Conservation (phyloP, 2,113 vertebrate species). For the Poeciliopsis occidentalis region DNA sequence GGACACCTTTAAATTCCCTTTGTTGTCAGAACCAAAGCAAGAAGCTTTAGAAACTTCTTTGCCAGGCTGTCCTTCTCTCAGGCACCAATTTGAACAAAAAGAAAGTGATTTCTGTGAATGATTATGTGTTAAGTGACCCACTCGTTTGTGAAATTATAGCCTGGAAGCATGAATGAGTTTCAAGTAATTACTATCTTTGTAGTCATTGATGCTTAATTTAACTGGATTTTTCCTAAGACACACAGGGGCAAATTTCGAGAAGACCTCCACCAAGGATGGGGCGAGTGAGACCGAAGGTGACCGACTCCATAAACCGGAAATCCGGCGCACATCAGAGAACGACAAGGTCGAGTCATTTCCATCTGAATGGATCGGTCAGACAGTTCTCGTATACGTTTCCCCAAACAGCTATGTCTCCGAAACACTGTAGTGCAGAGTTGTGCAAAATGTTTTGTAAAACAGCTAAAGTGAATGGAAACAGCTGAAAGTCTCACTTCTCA, state of each 20-base stretch:
- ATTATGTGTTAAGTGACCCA: slow-evolving; percentile 38
- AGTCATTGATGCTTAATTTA: slow-evolving; percentile 37
- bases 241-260: background rate
- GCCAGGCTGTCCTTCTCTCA: background rate
- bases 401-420: background rate
- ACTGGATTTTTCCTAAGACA: slow-evolving; percentile 22
- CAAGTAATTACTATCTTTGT: slow-evolving; percentile 19
- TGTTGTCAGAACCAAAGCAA: slow-evolving; percentile 21
- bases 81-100: slow-evolving; percentile 27
- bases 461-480: too few species aligned
- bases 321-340: background rate
- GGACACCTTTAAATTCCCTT: slow-evolving; percentile 8
- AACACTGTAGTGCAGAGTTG: too few species aligned
- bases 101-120: slow-evolving; percentile 5
- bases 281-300: slow-evolving; percentile 13
- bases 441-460: too few species aligned
- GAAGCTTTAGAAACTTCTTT: slow-evolving; percentile 21
- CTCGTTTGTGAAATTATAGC: slow-evolving; percentile 24
- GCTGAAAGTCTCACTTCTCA: too few species aligned
- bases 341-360: background rate
- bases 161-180: slow-evolving; percentile 35
- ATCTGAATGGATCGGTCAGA: background rate
- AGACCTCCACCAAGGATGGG: background rate
- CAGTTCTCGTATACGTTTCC: background rate
- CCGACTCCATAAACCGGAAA: background rate